Conservation (phyloP, 2,113 vertebrate genomes). For the Onychostruthus taczanowskii region DNA sequence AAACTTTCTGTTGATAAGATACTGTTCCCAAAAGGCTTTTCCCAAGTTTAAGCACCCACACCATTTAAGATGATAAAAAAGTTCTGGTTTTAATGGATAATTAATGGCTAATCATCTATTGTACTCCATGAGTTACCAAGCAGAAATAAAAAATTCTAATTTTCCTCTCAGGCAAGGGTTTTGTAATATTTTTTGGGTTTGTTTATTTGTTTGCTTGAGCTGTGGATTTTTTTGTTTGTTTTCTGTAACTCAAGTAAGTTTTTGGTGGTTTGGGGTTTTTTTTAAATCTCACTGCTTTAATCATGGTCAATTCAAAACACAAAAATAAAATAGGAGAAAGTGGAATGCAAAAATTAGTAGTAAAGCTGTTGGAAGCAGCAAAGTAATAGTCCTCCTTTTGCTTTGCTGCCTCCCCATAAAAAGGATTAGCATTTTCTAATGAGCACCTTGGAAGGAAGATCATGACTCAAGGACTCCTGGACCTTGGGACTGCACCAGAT, state of each 20-base stretch:
- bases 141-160: background rate
- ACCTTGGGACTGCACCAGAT: background rate
- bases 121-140: background rate
- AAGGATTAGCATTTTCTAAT: background rate
- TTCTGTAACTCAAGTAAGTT: background rate
- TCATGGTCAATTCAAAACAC: background rate
- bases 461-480: background rate
- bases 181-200: background rate
- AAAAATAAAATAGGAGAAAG: background rate
- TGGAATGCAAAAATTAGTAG: background rate
- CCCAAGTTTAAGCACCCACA: background rate
- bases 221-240: background rate
- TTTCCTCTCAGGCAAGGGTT: background rate
- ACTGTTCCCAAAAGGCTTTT: background rate
- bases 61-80: background rate
- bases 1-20: background rate
- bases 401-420: background rate
- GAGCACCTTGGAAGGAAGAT: background rate
- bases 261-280: fast-evolving
- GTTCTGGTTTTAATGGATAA: background rate
- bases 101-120: background rate
- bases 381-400: background rate
- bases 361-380: background rate
- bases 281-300: background rate
- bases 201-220: background rate